Evolutionary conservation across 2,888 invertebrate genomes (phyloP), one percentile per base, ranked within the genome.

Genomic region (Drosophila longiperda): DNA sequence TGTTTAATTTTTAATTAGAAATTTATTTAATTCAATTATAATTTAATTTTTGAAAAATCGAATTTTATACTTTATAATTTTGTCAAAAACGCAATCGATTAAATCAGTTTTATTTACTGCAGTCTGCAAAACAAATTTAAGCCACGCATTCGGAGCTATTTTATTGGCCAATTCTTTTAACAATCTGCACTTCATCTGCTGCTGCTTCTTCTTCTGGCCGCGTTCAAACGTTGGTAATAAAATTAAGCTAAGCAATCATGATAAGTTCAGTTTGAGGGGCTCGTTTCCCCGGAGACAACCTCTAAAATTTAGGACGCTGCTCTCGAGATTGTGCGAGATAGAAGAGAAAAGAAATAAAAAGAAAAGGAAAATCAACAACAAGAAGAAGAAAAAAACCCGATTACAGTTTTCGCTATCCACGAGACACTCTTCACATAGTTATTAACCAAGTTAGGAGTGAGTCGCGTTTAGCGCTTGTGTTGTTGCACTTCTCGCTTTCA

Each of bases 401-500:
- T 64, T 75, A 50, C 45, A 71, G 60, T 79, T 79, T 71, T 79
- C 53, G 60, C 68, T n/a, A 26, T 59, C 59, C 75, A 50, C 50
- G 45, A 42, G 36, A 29, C 29, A 29, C 29, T 52, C 64, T 49
- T n/a, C 49, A 29, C 45, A 54, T 42, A 52, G 48, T 49, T 40
- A 68, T 58, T 68, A 71, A 75, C 61, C 62, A 57, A 63, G 75
- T 77, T 69, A 59, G 78, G 74, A 78, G 73, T 74, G 70, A 78
- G 74, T 57, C 57, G 42, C 26, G 58, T 59, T 61, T 50, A 55
- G 38, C 40, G 23, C 26, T 20, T 75, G 81, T 83, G 80, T 73
- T 78, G 73, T 80, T 86, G 78, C 87, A 79, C 79, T 83, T 83
- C 88, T 85, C 87, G 88, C 83, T 87, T 90, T 86, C 81, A 85